These are phyloP conservation scores for Biston betularia DNA, from an alignment of 2,888 invertebrate species.

Conservation along the genomic window DNA sequence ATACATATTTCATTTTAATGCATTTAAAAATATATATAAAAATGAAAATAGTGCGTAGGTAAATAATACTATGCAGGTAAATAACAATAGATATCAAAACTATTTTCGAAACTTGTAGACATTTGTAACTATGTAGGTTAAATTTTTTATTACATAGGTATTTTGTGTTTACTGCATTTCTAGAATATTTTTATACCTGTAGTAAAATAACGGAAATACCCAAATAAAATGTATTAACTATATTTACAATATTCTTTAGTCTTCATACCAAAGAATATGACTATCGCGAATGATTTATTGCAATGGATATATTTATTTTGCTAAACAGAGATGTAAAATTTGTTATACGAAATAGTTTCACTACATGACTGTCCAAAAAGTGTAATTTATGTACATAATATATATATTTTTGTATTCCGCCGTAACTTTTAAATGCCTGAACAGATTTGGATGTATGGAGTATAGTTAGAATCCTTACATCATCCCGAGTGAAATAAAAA, in stretches of 20 bases:
- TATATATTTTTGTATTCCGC: too few species aligned
- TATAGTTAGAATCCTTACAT: too few species aligned
- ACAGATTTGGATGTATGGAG: too few species aligned
- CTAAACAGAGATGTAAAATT: neutral
- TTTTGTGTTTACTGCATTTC: neutral
- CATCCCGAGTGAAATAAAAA: too few species aligned
- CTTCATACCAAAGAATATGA: neutral
- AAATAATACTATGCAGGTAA: too few species aligned
- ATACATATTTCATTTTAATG: too few species aligned
- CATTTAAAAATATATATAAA: too few species aligned
- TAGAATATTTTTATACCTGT: neutral
- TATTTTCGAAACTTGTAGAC: too few species aligned
- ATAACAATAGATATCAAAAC: too few species aligned
- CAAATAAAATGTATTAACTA: slow-evolving; percentile 3
- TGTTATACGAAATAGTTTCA: neutral
- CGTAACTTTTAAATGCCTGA: too few species aligned
- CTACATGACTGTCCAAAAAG: neutral
- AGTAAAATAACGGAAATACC: slow-evolving; percentile 1
- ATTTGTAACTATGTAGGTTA: neutral
- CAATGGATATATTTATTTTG: neutral
- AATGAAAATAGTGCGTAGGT: too few species aligned
- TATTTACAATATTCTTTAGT: slow-evolving; percentile 16
- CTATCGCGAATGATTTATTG: slow-evolving; percentile 13
- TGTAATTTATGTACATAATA: too few species aligned
- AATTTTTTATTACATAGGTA: neutral